Conservation (phyloP, 2,888 invertebrate species). For the Apeira syringaria region DNA sequence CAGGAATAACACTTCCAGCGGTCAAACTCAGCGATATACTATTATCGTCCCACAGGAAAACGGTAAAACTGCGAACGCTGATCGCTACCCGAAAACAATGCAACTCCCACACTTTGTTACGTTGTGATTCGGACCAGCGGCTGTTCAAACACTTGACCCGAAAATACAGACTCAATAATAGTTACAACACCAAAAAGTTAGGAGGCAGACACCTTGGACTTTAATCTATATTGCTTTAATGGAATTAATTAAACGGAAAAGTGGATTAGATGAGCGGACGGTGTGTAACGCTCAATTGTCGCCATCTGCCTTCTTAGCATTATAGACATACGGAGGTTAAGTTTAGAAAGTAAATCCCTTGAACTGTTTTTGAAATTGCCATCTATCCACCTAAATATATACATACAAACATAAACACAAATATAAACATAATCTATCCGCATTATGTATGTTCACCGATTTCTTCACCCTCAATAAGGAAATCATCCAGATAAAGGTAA, state of each 20-base stretch:
- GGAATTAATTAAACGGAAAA: slow-evolving; percentile 65
- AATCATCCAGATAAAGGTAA: too few relatives aligned
- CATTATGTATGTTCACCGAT: too few relatives aligned
- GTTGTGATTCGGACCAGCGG: slow-evolving; percentile 1
- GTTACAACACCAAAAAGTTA: slow-evolving; percentile 17
- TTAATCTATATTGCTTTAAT: slow-evolving; percentile 53
- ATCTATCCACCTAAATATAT: too few relatives aligned
- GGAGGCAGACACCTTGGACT: slow-evolving; percentile 41
- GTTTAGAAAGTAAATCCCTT: too few relatives aligned
- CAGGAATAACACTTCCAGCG: too few relatives aligned
- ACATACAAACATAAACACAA: too few relatives aligned
- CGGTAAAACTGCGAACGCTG: not conserved
- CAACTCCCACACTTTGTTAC: not conserved
- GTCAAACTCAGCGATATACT: not conserved
- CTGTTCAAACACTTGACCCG: slow-evolving; percentile 20
- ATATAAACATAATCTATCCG: too few relatives aligned
- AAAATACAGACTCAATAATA: not conserved
- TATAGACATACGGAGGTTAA: slow-evolving; percentile 6
- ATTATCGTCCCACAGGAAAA: not conserved
- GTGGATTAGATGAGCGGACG: slow-evolving; percentile 59
- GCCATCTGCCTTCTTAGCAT: slow-evolving; percentile 61
- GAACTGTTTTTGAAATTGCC: too few relatives aligned
- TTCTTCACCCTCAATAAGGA: too few relatives aligned
- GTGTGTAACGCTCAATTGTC: slow-evolving; percentile 58
- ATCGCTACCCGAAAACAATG: not conserved